A percentile compares a stretch with the other conserved stretches of the same genome.
Conservation (phyloP, 2,888 invertebrate species). For the Poecilobothrus nobilitatus region DNA sequence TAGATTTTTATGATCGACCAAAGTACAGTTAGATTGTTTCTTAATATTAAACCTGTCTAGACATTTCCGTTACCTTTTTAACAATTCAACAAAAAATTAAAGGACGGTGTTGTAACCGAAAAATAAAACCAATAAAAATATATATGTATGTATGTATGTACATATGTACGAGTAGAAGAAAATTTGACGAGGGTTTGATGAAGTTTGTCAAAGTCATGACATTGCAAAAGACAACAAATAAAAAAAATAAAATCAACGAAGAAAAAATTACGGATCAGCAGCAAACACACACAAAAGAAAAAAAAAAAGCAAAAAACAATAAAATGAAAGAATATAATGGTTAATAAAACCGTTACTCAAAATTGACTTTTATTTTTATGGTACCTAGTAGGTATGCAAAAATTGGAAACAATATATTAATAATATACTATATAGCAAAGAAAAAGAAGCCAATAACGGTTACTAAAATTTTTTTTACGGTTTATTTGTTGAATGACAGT, state of each 20-base stretch:
- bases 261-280: neutral
- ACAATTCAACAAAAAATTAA: neutral
- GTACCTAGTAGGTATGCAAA: too few species aligned
- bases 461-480: neutral
- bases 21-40: neutral
- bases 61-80: conserved; percentile 2
- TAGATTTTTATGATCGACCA: neutral
- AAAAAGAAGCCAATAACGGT: neutral
- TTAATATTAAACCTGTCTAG: neutral
- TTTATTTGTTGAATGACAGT: neutral
- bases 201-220: conserved; percentile 1
- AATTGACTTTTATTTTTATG: too few species aligned
- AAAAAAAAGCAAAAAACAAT: neutral
- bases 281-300: neutral
- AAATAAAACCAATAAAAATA: neutral
- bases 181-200: neutral
- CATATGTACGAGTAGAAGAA: too few species aligned
- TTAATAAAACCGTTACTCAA: neutral
- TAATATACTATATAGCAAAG: too few species aligned
- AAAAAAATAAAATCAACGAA: too few species aligned
- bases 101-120: neutral
- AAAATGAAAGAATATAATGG: neutral
- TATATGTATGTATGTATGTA: too few species aligned
- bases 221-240: neutral
- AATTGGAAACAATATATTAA: too few species aligned